Evolutionary conservation across 2,888 invertebrate species (phyloP).

Genomic region (Cheilosia impressa): DNA sequence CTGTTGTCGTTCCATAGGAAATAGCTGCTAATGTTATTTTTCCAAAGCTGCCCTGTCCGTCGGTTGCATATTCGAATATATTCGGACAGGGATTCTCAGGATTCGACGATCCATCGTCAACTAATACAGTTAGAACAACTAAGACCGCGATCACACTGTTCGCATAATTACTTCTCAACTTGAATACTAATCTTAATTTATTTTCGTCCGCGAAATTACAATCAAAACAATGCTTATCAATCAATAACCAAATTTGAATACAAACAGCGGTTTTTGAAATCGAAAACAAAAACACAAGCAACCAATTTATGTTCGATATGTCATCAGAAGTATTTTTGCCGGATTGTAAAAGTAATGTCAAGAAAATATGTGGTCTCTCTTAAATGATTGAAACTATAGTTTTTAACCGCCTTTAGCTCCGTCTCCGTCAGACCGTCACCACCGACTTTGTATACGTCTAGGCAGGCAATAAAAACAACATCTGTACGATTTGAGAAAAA

Average conservation of each 20-base stretch:
- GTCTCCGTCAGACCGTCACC: conserved; percentile 16
- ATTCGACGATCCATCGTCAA: not conserved
- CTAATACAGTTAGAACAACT: conserved; percentile 9
- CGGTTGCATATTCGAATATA: conserved; percentile 37
- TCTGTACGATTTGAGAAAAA: conserved; percentile 10
- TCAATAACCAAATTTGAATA: conserved; percentile 5
- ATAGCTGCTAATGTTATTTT: conserved; percentile 41
- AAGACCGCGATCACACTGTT: conserved; percentile 6
- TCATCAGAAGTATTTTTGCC: conserved; percentile 4
- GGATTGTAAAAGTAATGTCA: conserved; percentile 5
- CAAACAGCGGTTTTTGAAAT: not conserved
- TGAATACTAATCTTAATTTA: not conserved
- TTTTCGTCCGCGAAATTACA: not conserved
- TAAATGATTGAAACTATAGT: conserved; percentile 18
- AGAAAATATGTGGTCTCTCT: not conserved
- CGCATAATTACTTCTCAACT: conserved; percentile 14
- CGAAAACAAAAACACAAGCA: not conserved
- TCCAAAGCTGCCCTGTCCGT: conserved; percentile 23
- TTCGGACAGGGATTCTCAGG: conserved; percentile 49
- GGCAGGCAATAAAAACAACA: not conserved
- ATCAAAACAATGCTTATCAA: not conserved
- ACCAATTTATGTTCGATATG: not conserved
- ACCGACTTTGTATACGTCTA: conserved; percentile 16
- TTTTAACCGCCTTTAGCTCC: not conserved
- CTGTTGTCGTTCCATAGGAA: conserved; percentile 37